Base-by-base conservation (phyloP, 2,888 invertebrate genomes). In the Linyphia triangularis region DNA sequence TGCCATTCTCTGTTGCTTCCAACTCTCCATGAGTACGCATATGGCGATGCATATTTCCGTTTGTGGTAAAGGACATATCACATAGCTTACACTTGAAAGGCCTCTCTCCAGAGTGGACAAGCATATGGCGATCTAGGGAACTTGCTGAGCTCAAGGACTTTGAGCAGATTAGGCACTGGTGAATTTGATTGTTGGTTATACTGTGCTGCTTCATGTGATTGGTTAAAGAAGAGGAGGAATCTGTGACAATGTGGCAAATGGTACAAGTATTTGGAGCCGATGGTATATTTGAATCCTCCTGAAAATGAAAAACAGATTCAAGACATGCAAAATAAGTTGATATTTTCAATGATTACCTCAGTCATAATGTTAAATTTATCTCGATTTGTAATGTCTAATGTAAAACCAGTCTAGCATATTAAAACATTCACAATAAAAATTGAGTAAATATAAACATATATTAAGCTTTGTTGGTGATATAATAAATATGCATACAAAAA, bases 1-100 rank as follows among this genome's bases (percentile, higher is more conserved):
- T 73, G 19, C 65, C 37, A 33, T 51, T 69, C 43, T 89, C 78
- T 7, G 75, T 19, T 3, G 77, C 51, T 37, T 90, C 90, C n/a
- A 85, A 81, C 24, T 90, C 89, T 89, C 94, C 94, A 92, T 96
- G 96, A 1, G 96, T 96, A 88, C 96, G 94, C 94, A 96, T 95
- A 92, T 97, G 97, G 57, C 96, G 94, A 92, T 96, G 96, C 96
- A 97, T 96, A 93, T 96, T 96, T 30, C 96, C 96, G 92, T 96
- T 96, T 16, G 96, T 96, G 43, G 96, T 96, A 93, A 97, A 97
- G 59, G 96, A 95, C 93, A 96, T 95, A 83, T 95, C 95, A 93
- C 96, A 97, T 91, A 95, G 94, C 91, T 95, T 95, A 92, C 96
- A 97, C 91, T 95, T 95, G 93, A 96, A 96, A 2, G 96, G 96